Base-by-base conservation (phyloP, 92 coral and sea anemone genomes). In the Virgularia gustaviana region DNA sequence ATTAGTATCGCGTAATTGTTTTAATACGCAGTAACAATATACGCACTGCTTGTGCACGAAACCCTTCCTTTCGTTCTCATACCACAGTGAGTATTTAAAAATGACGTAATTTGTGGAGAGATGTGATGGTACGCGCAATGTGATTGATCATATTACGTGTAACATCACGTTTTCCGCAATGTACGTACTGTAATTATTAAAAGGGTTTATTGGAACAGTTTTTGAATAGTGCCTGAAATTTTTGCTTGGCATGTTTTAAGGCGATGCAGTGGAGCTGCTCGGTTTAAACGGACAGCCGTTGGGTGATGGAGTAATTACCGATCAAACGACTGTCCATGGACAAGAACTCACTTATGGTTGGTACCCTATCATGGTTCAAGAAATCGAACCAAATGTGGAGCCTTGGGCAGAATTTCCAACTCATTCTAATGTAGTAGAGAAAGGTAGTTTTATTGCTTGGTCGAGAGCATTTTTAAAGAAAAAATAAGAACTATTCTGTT, bases 371-470 rank as follows among this genome's bases (percentile, higher is more conserved):
- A 36, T 73, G 79, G 64, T 63, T 59, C 66, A 37, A 34, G 79
- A 63, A 38, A 38, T 61, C 59, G 45, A 35, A 23, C 31, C 25
- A 9, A 28, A 19, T n/a, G 70, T 73, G 23, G 27, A 37, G 70
- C 79, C 79, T 12, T 73, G 79, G 79, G 51, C 57, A 28, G 68
- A 73, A 16, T 73, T 16, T 43, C 79, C 79, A 25, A 57, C 55
- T 11, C 71, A 73, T 19, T 73, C 79, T 32, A 70, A 44, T 15
- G 20, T 13, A 12, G 79, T 73, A 57, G 57, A 73, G 34, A 41
- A 73, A 32, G 79, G 32, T 19, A 73, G 68, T 27, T 73, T 57
- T 42, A 27, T 58, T 15, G 71, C 76, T 7, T 70, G 76, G 76
- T 62, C 76, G 3, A 49, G 12, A 49, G 16, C 31, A 24, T 32